Base-by-base conservation (phyloP, 2,797 vertebrate genomes). In the Hippocampus kuda region DNA sequence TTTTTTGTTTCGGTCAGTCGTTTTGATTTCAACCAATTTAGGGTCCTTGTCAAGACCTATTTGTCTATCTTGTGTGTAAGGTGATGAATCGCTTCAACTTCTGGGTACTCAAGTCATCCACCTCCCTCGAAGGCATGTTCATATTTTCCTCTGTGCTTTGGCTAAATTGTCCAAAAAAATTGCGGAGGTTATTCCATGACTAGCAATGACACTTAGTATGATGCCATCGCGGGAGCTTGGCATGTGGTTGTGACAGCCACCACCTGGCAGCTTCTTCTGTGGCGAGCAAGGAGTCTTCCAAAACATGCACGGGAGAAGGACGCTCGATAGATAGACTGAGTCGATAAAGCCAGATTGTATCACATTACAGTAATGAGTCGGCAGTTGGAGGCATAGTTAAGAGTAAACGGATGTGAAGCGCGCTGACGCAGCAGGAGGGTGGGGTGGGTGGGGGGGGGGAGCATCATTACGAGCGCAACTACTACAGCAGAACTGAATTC, bases 401-500 rank as follows among this genome's bases (percentile, higher is more conserved):
- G 70, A 79, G 73, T 85, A 77, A 84, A 84, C 72, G 80, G 65
- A 70, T 73, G 77, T 77, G 71, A 82, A 82, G 80, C 65, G 71
- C 57, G 75, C 79, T 82, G 84, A 84, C 69, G 78, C 77, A 80
- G 80, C 80, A 78, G 71, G 63, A 64, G 49, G 6, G 5, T 34
- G 34, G 34, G 34, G 34, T 1, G 71, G 62, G 67, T 5, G 49
- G 57, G 70, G 59, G 71, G 62, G 67, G 0, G 49, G 57, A 69
- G 59, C 65, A 62, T 66, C 77, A 77, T 78, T 75, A 65, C 42
- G 13, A 27, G 68, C 54, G 73, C 77, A 72, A 68, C 44, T 66
- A 68, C 54, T 67, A 76, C 76, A 83, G 83, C 76, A 83, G 83
- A 84, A 73, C 61, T 42, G 68, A 66, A 60, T 73, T 71, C 70